Percentiles rank a stretch among this genome's conserved stretches.
Evolutionary conservation across 2,797 vertebrate species (phyloP).

Genomic region (Euphonia xanthogaster): DNA sequence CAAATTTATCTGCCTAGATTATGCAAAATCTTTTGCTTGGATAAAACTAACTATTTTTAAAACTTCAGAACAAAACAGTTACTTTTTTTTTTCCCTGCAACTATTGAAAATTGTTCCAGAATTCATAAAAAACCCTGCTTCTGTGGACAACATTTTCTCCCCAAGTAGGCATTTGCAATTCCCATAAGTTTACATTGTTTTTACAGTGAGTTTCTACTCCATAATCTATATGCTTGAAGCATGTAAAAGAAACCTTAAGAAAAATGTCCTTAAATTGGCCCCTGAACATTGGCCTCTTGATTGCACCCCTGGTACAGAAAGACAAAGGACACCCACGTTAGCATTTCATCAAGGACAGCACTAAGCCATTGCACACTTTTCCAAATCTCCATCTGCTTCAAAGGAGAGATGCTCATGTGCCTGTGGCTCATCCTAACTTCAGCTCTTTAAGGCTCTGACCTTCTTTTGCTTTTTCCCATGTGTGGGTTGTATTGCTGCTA

Average conservation of each 20-base stretch:
- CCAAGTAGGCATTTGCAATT: background rate
- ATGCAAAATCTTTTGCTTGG: background rate
- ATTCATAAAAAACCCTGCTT: background rate
- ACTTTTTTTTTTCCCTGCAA: background rate
- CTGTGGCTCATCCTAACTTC: background rate
- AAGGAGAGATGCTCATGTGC: background rate
- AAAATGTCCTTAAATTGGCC: background rate
- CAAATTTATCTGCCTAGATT: background rate
- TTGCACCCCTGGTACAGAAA: background rate
- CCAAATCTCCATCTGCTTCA: background rate
- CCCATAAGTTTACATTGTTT: background rate
- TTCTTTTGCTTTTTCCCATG: background rate
- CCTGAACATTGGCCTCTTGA: background rate
- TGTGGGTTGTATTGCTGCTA: background rate
- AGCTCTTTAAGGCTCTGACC: background rate
- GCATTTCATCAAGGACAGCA: background rate
- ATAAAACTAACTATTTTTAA: background rate
- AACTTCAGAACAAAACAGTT: background rate
- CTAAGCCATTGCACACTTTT: background rate
- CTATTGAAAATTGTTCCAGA: background rate
- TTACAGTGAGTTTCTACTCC: background rate
- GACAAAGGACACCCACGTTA: background rate
- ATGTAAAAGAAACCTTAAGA: background rate
- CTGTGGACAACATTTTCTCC: background rate
- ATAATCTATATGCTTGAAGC: background rate